Evolutionary conservation across 2,888 invertebrate genomes (phyloP).

Genomic region (Parnassius apollo): DNA sequence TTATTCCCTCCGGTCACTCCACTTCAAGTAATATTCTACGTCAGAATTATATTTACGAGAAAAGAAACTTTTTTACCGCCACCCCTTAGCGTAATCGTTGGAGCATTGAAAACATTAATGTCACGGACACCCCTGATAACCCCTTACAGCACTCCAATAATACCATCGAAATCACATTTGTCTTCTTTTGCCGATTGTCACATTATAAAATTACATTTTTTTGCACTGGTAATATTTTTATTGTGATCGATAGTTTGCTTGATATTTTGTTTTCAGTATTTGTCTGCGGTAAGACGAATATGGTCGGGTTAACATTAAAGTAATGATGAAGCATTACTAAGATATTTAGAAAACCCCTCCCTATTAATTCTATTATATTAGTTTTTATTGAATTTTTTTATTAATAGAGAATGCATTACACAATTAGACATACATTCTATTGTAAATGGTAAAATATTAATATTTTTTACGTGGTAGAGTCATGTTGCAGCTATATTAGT

Average conservation of each 20-base stretch:
- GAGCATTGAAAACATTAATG: conserved; percentile 63
- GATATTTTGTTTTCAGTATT: conserved; percentile 47
- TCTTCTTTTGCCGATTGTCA: conserved; percentile 48
- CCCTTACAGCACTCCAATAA: conserved; percentile 45
- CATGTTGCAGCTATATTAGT: too few relatives aligned
- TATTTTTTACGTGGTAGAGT: too few relatives aligned
- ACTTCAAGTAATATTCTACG: conserved; percentile 62
- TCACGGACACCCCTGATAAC: conserved; percentile 45
- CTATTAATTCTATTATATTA: conserved; percentile 42
- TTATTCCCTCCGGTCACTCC: conserved; percentile 67
- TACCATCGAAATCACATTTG: conserved; percentile 52
- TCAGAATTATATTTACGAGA: conserved; percentile 73
- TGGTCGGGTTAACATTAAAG: conserved; percentile 48
- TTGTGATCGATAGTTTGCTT: conserved; percentile 60
- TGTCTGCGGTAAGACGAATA: conserved; percentile 61
- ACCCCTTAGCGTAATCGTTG: conserved; percentile 51
- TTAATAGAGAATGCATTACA: background rate
- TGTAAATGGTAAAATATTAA: background rate
- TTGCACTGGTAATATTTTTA: conserved; percentile 43
- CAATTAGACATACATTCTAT: background rate
- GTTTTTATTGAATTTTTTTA: conserved; percentile 19
- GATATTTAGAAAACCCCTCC: conserved; percentile 49
- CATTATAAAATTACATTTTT: conserved; percentile 44
- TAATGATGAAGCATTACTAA: conserved; percentile 40
- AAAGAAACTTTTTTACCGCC: conserved; percentile 51